Percentiles rank a stretch among this genome's conserved stretches.
These are phyloP conservation scores for Malachius bipustulatus DNA, from an alignment of 2,888 invertebrate genomes.

Conservation along the genomic window DNA sequence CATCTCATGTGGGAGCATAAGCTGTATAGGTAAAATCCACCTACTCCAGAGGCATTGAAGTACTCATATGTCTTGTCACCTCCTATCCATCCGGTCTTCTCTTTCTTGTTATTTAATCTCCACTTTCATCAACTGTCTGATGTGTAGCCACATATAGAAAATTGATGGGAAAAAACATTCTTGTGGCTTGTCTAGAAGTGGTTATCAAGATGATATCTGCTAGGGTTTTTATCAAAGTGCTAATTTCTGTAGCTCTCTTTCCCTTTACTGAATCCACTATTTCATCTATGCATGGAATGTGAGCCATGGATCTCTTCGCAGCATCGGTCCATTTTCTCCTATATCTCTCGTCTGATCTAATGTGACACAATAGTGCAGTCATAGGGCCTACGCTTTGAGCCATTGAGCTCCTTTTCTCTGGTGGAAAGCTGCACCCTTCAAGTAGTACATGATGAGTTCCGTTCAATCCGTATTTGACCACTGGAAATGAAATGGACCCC, in stretches of 20 bases:
- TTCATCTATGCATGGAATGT: no score
- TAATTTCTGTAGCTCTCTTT: not conserved
- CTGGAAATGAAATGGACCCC: not conserved
- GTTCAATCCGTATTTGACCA: not conserved
- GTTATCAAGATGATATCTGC: not conserved
- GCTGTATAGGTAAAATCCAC: no score
- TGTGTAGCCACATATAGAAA: not conserved
- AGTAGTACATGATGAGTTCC: not conserved
- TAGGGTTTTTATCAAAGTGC: not conserved
- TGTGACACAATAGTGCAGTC: not conserved
- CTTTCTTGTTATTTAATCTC: no score
- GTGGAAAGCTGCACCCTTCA: not conserved
- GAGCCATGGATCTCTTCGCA: no score
- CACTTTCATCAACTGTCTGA: no score
- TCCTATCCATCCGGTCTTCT: no score
- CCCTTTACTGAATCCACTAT: not conserved
- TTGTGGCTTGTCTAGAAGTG: not conserved
- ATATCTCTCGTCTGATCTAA: not conserved
- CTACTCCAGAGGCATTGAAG: slow-evolving; percentile 11
- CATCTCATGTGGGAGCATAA: slow-evolving; percentile 8
- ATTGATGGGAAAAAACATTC: not conserved
- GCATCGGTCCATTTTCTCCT: no score
- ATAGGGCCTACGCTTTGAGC: not conserved
- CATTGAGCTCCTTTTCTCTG: not conserved
- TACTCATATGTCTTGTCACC: no score